These are phyloP conservation scores for Acanthis flammea DNA, from an alignment of 2,797 vertebrate genomes.

Conservation along the genomic window DNA sequence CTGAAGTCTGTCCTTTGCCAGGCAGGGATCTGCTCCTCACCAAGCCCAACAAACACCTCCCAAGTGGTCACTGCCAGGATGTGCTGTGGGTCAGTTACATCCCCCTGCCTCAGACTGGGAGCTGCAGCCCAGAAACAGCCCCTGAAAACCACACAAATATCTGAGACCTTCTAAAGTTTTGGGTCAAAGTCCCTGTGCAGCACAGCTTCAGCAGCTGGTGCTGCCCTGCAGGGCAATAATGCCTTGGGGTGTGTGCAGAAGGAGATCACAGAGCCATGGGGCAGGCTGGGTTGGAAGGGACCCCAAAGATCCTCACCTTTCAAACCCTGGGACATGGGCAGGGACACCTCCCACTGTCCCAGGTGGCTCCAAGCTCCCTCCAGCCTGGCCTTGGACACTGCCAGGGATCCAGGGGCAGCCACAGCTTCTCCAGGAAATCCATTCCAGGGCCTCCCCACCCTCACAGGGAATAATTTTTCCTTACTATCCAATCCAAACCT, in stretches of 20 bases:
- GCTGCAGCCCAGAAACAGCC: background rate
- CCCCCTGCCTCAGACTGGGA: background rate
- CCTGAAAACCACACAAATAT: accelerated
- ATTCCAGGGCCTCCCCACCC: background rate
- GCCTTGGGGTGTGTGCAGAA: background rate
- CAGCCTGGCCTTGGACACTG: background rate
- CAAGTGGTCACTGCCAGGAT: background rate
- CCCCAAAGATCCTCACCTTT: background rate
- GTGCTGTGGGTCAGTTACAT: background rate
- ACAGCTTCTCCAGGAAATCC: background rate
- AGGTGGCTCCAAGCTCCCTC: accelerated
- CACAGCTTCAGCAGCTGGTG: background rate
- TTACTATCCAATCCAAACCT: too few species aligned
- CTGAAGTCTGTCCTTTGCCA: background rate
- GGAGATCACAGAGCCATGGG: background rate
- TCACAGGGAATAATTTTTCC: background rate
- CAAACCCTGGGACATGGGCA: background rate
- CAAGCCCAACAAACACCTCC: background rate
- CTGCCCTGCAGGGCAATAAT: background rate
- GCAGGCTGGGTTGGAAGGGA: background rate
- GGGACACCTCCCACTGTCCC: accelerated
- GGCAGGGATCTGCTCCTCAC: background rate
- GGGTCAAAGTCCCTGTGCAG: background rate
- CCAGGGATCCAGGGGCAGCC: background rate
- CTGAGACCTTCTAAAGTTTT: background rate